Evolutionary conservation across 2,797 vertebrate genomes (phyloP).

Genomic region (Acrossocheilus wenchowensis): DNA sequence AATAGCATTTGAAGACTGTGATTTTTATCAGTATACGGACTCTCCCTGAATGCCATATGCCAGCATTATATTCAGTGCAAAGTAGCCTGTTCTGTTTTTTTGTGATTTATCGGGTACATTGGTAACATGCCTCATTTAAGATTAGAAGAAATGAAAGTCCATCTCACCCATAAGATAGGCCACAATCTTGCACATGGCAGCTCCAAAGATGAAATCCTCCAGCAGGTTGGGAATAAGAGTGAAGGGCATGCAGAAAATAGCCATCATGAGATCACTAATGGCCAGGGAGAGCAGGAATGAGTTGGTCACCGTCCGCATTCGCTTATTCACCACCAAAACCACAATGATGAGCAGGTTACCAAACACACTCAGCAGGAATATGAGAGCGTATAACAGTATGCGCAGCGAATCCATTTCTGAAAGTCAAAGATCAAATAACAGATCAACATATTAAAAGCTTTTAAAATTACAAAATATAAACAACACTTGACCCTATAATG

Average conservation of each 20-base stretch:
- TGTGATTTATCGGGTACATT: neutral
- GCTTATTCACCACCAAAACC: constrained; percentile 88
- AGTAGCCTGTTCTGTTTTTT: neutral
- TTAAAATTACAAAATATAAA: neutral
- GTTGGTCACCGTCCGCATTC: constrained; percentile 94
- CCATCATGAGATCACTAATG: constrained; percentile 93
- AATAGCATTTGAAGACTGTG: neutral
- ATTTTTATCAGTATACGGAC: neutral
- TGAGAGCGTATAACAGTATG: constrained; percentile 87
- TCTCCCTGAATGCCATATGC: neutral
- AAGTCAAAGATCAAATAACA: constrained; percentile 22
- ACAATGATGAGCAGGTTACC: constrained; percentile 91
- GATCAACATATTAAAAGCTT: neutral
- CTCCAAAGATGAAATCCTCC: constrained; percentile 92
- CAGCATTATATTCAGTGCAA: neutral
- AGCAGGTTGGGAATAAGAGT: constrained; percentile 92
- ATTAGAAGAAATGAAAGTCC: neutral
- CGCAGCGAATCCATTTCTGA: constrained; percentile 80
- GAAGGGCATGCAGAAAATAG: constrained; percentile 94
- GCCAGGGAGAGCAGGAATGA: constrained; percentile 94
- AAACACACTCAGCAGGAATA: constrained; percentile 90
- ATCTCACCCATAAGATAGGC: constrained; percentile 94
- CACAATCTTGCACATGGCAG: constrained; percentile 89
- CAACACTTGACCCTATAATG: neutral
- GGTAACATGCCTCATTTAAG: neutral